Conservation (phyloP, 92 coral and sea anemone species). For the Porites rus region DNA sequence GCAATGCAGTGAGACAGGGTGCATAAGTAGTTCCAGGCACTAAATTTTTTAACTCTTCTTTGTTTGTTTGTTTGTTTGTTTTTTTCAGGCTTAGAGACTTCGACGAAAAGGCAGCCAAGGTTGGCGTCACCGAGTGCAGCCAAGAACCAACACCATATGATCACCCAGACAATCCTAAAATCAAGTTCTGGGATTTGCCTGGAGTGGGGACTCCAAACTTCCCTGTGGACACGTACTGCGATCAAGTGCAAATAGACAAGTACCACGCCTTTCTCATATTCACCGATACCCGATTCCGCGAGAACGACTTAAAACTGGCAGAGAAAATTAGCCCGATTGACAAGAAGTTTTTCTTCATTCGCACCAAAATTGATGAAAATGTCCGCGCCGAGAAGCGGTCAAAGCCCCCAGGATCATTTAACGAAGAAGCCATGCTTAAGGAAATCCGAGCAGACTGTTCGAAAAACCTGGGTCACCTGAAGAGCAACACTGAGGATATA, state of each 20-base stretch:
- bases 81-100: slow-evolving; percentile 45
- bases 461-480: slow-evolving; percentile 19
- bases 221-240: slow-evolving; percentile 42
- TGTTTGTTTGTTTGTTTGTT: not conserved
- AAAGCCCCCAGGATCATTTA: slow-evolving; percentile 11
- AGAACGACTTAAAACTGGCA: slow-evolving; percentile 42
- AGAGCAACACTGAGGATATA: slow-evolving; percentile 6
- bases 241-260: slow-evolving; percentile 28
- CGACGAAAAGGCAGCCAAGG: slow-evolving; percentile 46
- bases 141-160: slow-evolving; percentile 18
- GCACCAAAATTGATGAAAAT: slow-evolving; percentile 47
- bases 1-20: no score
- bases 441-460: slow-evolving; percentile 21
- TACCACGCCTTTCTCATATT: slow-evolving; percentile 55
- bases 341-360: slow-evolving; percentile 48
- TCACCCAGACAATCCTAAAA: slow-evolving; percentile 32
- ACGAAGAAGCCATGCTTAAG: slow-evolving; percentile 36
- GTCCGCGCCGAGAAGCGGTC: slow-evolving; percentile 20
- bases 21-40: not conserved
- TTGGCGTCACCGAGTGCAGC: slow-evolving; percentile 33
- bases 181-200: slow-evolving; percentile 56
- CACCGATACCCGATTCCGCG: slow-evolving; percentile 40
- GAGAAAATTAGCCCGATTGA: slow-evolving; percentile 28
- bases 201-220: slow-evolving; percentile 59
- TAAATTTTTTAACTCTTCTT: not conserved